Base-by-base conservation (phyloP, 2,113 vertebrate species). In the Sigmodon hispidus region DNA sequence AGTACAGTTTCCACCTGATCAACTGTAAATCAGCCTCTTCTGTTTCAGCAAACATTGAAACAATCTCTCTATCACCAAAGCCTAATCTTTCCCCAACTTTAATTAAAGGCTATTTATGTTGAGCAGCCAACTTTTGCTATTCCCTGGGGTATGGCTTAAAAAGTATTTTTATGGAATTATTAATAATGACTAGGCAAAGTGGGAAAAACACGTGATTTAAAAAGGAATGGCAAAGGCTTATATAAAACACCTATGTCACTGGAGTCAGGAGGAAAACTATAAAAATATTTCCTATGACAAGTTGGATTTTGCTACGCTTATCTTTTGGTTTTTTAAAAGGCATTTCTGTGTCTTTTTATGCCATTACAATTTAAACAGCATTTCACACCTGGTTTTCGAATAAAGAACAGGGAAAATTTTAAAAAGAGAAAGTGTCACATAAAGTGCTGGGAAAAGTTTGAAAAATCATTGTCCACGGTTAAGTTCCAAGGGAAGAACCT, bases 21-120 rank as follows among this genome's bases (percentile, higher is more conserved):
- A 36, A 55, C 57, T 87, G 84, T 36, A 67, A 69, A n/a, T 36
- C 87, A 50, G 79, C 87, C 55, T 90, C 87, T 87, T 90, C 90
- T 85, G 80, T 76, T 87, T 65, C 7, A 48, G 73, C 48, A 57
- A 69, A 91, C 72, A 81, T 67, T 92, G 92, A 1, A 24, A 91
- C 76, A 83, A 67, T 26, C 40, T n/a, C 48, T 81, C 50, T 89
- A 63, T 15, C 75, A 21, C 3, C 43, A 85, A 16, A 19, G 48
- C 65, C 79, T 85, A 43, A 59, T 70, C 83, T 90, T 94, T 84
- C 55, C 43, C n/a, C 50, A 77, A 59, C 50, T 93, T 90, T 92
- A 96, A 96, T 95, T 90, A 94, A 96, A 97, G 85, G 77, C 72
- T 89, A 69, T 86, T 94, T 77, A 87, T 84, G 81, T 89, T 40